A percentile compares a stretch with the other conserved stretches of the same genome.
Conservation (phyloP, 2,888 invertebrate species). For the Diarsia mendica region DNA sequence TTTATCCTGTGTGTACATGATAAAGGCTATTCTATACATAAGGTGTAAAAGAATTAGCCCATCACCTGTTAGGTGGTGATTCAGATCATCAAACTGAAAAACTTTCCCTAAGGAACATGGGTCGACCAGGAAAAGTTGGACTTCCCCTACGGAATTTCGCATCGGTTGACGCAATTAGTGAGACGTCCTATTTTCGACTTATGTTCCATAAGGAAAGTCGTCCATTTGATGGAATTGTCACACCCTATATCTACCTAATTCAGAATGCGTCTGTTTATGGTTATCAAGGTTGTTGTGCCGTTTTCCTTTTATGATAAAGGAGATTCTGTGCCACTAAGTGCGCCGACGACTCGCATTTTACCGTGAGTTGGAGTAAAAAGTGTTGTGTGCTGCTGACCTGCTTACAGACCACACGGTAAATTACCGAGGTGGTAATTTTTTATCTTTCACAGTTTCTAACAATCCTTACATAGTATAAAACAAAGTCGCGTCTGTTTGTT, state of each 20-base stretch:
- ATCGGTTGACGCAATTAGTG: neutral
- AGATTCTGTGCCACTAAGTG: conserved; percentile 41
- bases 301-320: conserved; percentile 51
- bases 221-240: neutral
- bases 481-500: no score
- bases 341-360: conserved; percentile 31
- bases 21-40: neutral
- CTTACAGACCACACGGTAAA: conserved; percentile 40
- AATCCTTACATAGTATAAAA: no score
- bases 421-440: conserved; percentile 10
- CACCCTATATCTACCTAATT: conserved; percentile 13
- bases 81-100: neutral
- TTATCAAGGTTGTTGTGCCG: conserved; percentile 36
- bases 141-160: neutral
- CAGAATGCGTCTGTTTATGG: conserved; percentile 6
- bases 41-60: neutral
- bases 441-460: conserved; percentile 11
- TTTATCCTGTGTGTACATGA: neutral
- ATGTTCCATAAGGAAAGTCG: neutral
- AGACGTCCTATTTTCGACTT: neutral
- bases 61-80: neutral
- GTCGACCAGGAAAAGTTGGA: neutral
- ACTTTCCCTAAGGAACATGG: neutral
- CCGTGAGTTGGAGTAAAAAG: conserved; percentile 47
- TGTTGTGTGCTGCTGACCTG: conserved; percentile 39